phyloP scores from a whole-genome alignment of 2,888 invertebrate genomes.

The Vandiemenella viatica region DNA sequence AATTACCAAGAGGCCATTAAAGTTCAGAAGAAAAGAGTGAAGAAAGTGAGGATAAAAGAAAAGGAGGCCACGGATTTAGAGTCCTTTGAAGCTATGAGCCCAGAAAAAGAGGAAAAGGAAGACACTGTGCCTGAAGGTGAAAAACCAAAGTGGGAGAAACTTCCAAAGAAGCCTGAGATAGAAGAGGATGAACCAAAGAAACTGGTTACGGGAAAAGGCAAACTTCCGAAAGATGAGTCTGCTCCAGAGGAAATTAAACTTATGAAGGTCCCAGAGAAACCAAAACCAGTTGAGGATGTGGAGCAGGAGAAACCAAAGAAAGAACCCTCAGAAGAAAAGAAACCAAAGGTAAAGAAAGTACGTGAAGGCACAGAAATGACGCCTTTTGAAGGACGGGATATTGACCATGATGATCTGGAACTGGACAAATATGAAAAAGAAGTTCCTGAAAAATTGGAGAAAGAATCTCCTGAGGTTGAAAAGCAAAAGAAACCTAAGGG shows the following conservation, averaged over 20 bases:
- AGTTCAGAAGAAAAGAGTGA: conserved; percentile 23
- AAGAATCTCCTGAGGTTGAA: conserved; percentile 9
- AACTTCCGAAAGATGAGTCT: conserved; percentile 26
- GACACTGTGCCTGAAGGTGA: no score
- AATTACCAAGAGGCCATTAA: conserved; percentile 54
- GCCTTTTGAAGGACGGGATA: neutral
- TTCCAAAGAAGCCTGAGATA: conserved; percentile 31
- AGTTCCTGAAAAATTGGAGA: conserved; percentile 8
- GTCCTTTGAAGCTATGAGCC: neutral
- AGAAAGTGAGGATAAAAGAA: conserved; percentile 1
- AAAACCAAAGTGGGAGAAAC: conserved; percentile 26
- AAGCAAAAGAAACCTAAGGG: conserved; percentile 9
- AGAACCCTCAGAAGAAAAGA: conserved; percentile 17
- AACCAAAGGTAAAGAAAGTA: conserved; percentile 18
- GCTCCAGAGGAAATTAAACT: conserved; percentile 31
- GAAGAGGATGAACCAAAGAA: conserved; percentile 27
- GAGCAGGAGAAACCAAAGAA: conserved; percentile 21
- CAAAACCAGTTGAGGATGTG: conserved; percentile 13
- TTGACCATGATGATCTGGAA: conserved; percentile 10
- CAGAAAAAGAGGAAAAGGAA: neutral
- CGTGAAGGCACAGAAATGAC: neutral
- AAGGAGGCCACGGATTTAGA: conserved; percentile 1
- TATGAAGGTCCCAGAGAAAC: conserved; percentile 34
- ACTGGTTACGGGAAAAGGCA: conserved; percentile 23
- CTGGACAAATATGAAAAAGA: conserved; percentile 4